Evolutionary conservation across 2,888 invertebrate species (phyloP).

Genomic region (Brenthis ino): DNA sequence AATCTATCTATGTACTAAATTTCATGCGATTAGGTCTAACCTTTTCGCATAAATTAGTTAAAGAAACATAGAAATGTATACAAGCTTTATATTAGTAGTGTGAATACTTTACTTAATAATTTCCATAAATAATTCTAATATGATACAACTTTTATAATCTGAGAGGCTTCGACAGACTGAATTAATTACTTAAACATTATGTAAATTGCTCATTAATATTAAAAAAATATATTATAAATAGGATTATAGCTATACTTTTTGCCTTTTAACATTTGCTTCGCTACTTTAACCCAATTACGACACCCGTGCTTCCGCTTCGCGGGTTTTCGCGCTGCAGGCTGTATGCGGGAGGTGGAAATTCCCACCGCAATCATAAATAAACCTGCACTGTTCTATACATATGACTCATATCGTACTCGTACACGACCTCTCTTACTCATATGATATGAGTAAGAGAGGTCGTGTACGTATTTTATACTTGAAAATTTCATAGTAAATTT

Average conservation of each 20-base stretch:
- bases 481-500: background rate
- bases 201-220: background rate
- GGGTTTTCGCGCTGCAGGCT: slow-evolving; percentile 17
- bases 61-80: no score
- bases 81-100: no score
- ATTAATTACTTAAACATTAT: no score
- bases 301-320: slow-evolving; percentile 8
- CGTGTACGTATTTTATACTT: background rate
- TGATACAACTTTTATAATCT: no score
- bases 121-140: no score
- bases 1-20: no score
- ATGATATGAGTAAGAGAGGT: background rate
- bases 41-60: no score
- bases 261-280: slow-evolving; percentile 3
- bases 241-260: background rate
- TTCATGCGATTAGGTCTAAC: no score
- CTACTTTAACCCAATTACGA: slow-evolving; percentile 22
- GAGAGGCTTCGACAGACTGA: no score
- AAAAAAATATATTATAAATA: background rate
- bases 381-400: slow-evolving; percentile 9
- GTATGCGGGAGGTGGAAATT: slow-evolving; percentile 17
- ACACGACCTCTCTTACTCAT: no score
- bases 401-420: no score
- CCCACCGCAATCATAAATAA: slow-evolving; percentile 19
- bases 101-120: no score